These are phyloP conservation scores for Eretmochelys imbricata DNA, from an alignment of 2,113 vertebrate genomes.

Conservation along the genomic window DNA sequence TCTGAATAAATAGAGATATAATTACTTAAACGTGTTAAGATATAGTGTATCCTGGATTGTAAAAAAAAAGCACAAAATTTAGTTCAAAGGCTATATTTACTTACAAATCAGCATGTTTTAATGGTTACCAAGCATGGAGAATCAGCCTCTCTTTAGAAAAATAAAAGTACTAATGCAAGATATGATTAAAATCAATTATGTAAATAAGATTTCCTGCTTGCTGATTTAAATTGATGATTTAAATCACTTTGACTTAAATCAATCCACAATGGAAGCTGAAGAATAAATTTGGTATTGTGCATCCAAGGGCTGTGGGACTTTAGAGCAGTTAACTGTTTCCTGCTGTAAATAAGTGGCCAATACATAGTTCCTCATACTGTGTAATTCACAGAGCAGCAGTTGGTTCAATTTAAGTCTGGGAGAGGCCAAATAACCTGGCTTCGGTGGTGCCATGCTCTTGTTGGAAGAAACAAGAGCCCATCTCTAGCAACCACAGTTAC, in stretches of 20 bases:
- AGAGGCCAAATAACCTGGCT: not conserved
- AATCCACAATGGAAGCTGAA: not conserved
- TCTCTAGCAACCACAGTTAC: not conserved
- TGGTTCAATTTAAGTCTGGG: not conserved
- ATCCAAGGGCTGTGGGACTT: not conserved
- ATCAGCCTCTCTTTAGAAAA: not conserved
- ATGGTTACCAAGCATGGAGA: not conserved
- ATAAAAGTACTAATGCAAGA: not conserved
- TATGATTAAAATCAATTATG: not conserved
- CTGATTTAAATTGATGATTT: not conserved
- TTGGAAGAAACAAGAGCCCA: not conserved
- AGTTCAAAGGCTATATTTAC: no score
- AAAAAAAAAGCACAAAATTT: not conserved
- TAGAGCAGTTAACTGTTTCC: not conserved
- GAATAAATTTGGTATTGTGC: not conserved
- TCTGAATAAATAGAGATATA: not conserved
- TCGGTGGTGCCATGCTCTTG: not conserved
- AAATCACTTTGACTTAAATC: not conserved
- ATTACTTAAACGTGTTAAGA: no score
- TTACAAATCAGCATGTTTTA: not conserved
- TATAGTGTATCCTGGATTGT: not conserved
- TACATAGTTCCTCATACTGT: not conserved
- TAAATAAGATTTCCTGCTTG: not conserved
- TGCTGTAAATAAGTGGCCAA: not conserved
- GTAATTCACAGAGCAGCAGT: not conserved